Evolutionary conservation across 2,797 vertebrate species (phyloP).

Genomic region (Sardinella longiceps): DNA sequence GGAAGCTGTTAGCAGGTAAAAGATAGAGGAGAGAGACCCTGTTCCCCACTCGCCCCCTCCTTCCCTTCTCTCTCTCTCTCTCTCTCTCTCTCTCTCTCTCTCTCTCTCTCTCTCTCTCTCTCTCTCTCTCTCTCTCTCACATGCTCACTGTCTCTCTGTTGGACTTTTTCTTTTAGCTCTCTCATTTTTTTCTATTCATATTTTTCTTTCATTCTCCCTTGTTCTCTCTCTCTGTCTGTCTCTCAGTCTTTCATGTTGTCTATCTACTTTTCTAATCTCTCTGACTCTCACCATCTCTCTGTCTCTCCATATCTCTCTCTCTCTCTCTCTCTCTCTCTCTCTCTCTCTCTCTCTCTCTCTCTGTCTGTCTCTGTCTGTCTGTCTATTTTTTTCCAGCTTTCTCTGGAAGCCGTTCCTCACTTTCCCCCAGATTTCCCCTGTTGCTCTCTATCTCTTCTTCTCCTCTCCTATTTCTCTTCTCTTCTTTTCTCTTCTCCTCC

Average conservation of each 20-base stretch:
- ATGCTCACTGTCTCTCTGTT: conserved; percentile 13
- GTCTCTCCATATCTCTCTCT: background rate
- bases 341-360: background rate
- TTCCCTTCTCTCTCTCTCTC: conserved; percentile 47
- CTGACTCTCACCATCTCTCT: background rate
- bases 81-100: background rate
- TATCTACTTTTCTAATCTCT: background rate
- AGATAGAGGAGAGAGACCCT: conserved; percentile 26
- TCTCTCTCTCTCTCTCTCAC: conserved; percentile 44
- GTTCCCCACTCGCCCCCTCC: conserved; percentile 32
- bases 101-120: conserved; percentile 48
- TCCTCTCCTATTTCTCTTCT: background rate
- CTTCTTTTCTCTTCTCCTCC: background rate
- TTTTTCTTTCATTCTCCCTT: background rate
- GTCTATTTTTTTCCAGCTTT: background rate
- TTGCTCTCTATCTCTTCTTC: background rate
- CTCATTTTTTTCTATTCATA: no score
- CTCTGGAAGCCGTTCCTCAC: no score
- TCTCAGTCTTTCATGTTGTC: background rate
- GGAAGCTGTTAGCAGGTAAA: conserved; percentile 72
- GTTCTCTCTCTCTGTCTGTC: background rate
- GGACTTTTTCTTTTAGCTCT: background rate
- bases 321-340: background rate
- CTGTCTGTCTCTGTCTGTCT: background rate
- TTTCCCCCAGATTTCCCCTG: background rate